Percentiles rank a stretch among this genome's conserved stretches.
These are phyloP conservation scores for Sesia apiformis DNA, from an alignment of 2,888 invertebrate species.

Conservation along the genomic window DNA sequence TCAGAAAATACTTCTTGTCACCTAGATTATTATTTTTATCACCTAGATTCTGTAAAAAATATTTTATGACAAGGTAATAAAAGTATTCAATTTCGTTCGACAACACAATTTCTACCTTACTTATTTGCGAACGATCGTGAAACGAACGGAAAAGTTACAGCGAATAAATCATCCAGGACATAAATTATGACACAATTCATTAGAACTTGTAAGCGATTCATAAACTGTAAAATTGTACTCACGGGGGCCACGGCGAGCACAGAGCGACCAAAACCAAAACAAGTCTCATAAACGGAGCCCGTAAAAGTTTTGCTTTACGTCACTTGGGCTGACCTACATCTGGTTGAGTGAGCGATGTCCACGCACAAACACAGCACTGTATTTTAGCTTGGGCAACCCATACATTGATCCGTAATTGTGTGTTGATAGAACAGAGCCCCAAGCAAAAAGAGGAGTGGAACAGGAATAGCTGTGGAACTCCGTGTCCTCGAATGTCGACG, in stretches of 20 bases:
- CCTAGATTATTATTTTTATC: too few relatives aligned
- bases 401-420: not conserved
- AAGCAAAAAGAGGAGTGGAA: not conserved
- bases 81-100: too few relatives aligned
- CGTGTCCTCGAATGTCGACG: not conserved
- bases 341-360: not conserved
- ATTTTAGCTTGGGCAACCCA: not conserved
- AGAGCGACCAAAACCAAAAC: not conserved
- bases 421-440: not conserved
- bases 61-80: too few relatives aligned
- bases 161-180: not conserved
- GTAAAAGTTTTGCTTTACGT: slow-evolving; percentile 4
- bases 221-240: not conserved
- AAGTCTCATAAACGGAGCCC: slow-evolving; percentile 4
- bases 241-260: not conserved
- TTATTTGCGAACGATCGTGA: too few relatives aligned
- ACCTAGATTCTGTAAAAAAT: too few relatives aligned
- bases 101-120: too few relatives aligned
- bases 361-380: not conserved
- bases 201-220: not conserved
- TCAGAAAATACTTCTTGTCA: too few relatives aligned
- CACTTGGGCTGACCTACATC: slow-evolving; percentile 2
- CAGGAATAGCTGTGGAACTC: not conserved
- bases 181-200: not conserved
- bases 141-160: too few relatives aligned